Evolutionary conservation across 1,140 invertebrate genomes (phyloP), one percentile per base, ranked within the genome.

Genomic region (Drosophila lacertosa): DNA sequence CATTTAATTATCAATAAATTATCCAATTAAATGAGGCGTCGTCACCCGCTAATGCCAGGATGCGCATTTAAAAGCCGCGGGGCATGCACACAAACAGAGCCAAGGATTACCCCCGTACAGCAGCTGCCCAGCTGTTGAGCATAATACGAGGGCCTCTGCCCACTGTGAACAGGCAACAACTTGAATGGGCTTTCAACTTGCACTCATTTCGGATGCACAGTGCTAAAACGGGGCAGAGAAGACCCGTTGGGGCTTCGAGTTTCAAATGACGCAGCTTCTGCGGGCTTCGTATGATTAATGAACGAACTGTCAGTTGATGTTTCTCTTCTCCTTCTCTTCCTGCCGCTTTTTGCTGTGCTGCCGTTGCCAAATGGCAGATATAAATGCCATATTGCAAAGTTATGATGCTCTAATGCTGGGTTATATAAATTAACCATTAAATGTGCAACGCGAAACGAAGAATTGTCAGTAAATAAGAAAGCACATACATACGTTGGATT

Each of bases 1-100:
- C 47, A 73, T 86, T 84, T 81, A 88, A 86, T 86, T 86, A 77
- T 86, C 77, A 88, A 88, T 86, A 81, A 84, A 84, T 84, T 84
- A 86, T 86, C 73, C 81, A 77, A 77, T 86, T 86, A 67, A 77
- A 84, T 60, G 68, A 64, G 78, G 32, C 39, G 32, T 26, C 9
- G 51, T 15, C 22, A 4, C 16, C 22, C 11, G 50, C 76, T 74
- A 71, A 80, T 80, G 58, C 47, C 74, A 70, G 74, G 70, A 81
- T 88, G 82, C 58, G 59, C 77, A 65, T 70, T 71, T 68, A 48
- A 63, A 16, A 24, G 73, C 81, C 81, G 42, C 47, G 51, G 60
- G 81, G 47, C 26, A 24, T 51, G 59, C 53, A 65, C 13, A 63
- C 51, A 37, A 32, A 40, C 24, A 51, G 10, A 39, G 24, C 16